Percentiles rank a stretch among this genome's conserved stretches.
Evolutionary conservation across 1,140 invertebrate species (phyloP).

Genomic region (Vanessa atalanta): DNA sequence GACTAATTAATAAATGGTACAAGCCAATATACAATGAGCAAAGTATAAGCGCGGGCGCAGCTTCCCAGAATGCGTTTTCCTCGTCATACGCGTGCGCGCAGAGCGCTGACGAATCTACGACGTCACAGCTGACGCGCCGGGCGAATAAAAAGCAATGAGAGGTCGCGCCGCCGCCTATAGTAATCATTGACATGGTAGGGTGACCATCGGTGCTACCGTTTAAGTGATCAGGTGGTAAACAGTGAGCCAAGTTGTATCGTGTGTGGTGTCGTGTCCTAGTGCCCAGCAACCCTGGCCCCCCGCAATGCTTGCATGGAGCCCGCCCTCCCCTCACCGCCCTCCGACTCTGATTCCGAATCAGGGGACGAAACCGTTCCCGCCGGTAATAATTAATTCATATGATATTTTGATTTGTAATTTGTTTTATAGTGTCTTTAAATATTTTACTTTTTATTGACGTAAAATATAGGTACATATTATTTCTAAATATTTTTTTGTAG

Average conservation of each 20-base stretch:
- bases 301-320: conserved; percentile 72
- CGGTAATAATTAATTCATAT: no score
- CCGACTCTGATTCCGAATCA: conserved; percentile 52
- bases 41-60: conserved; percentile 39
- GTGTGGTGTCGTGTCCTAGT: conserved; percentile 21
- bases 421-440: no score
- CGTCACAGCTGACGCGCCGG: conserved; percentile 65
- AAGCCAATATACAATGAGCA: background rate
- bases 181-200: conserved; percentile 24
- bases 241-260: conserved; percentile 1
- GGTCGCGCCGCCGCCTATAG: conserved; percentile 58
- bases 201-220: conserved; percentile 8
- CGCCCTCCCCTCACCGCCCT: conserved; percentile 46
- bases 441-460: no score
- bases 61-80: conserved; percentile 79
- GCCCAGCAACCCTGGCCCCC: conserved; percentile 57
- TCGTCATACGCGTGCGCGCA: conserved; percentile 50
- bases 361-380: conserved; percentile 66
- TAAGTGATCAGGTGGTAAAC: background rate
- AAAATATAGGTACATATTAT: no score
- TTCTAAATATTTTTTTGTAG: no score
- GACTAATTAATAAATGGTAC: conserved; percentile 2
- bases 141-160: conserved; percentile 59
- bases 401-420: conserved; percentile 2
- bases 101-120: conserved; percentile 53